Conservation (phyloP, 2,113 vertebrate genomes). For the Arizona elegans region DNA sequence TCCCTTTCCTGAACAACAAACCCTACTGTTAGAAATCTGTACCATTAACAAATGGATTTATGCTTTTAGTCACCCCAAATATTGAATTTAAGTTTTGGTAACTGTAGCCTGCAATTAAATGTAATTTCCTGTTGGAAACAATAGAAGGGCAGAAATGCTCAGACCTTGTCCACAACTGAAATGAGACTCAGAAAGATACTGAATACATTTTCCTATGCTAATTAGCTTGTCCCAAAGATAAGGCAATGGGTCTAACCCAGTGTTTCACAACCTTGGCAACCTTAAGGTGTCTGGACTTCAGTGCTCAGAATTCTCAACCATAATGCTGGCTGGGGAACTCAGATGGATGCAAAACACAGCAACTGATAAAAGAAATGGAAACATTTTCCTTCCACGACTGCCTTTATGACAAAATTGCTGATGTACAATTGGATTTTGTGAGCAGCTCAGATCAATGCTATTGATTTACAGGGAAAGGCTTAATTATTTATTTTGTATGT, state of each 20-base stretch:
- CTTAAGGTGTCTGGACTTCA: background rate
- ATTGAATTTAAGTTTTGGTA: slow-evolving; percentile 56
- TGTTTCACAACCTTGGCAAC: background rate
- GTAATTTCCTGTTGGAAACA: slow-evolving; percentile 56
- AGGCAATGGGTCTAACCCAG: slow-evolving; percentile 1
- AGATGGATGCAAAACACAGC: slow-evolving; percentile 53
- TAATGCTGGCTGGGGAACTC: background rate
- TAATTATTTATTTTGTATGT: slow-evolving; percentile 75
- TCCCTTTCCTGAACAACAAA: slow-evolving; percentile 58
- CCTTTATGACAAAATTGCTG: slow-evolving; percentile 58
- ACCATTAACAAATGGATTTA: slow-evolving; percentile 46
- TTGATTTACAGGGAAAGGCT: slow-evolving; percentile 61
- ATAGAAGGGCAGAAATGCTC: slow-evolving; percentile 44
- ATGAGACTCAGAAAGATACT: slow-evolving; percentile 47
- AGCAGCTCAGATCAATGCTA: slow-evolving; percentile 64
- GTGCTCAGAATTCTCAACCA: background rate
- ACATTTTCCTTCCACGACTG: slow-evolving; percentile 51
- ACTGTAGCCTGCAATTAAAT: slow-evolving; percentile 58
- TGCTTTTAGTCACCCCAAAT: slow-evolving; percentile 12
- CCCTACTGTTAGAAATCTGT: slow-evolving; percentile 40
- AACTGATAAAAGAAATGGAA: slow-evolving; percentile 55
- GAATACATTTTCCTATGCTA: slow-evolving; percentile 51
- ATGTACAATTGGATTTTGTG: slow-evolving; percentile 65
- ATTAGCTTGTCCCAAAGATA: slow-evolving; percentile 55
- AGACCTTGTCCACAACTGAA: slow-evolving; percentile 40